Conservation (phyloP, 1,140 invertebrate species). For the Copidosoma floridanum region DNA sequence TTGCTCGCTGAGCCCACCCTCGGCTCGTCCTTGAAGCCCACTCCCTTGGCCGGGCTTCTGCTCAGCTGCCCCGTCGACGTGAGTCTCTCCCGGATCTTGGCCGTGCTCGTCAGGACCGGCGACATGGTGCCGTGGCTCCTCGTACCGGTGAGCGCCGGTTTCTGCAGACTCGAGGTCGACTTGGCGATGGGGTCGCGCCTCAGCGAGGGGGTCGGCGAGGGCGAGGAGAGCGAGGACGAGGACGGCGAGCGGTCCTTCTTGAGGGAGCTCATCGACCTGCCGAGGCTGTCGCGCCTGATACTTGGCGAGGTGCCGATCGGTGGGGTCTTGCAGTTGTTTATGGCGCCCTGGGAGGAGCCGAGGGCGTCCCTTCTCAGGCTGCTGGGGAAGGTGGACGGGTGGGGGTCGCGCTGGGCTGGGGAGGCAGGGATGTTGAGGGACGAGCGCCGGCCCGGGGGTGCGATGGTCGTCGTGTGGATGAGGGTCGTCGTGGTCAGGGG, state of each 20-base stretch:
- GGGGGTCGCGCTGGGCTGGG: constrained; percentile 60
- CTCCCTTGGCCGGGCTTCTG: constrained; percentile 39
- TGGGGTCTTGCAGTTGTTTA: constrained; percentile 46
- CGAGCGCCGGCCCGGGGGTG: constrained; percentile 54
- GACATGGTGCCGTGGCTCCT: constrained; percentile 7
- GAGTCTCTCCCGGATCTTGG: constrained; percentile 12
- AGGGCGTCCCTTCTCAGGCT: constrained; percentile 62
- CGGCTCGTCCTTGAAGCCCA: constrained; percentile 49
- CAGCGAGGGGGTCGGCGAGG: constrained; percentile 45
- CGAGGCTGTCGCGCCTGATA: constrained; percentile 42
- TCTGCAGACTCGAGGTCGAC: constrained; percentile 49
- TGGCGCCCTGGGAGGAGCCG: constrained; percentile 56
- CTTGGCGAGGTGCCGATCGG: constrained; percentile 19
- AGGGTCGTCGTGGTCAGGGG: constrained; percentile 39
- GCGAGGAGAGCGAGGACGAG: neutral
- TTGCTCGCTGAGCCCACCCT: constrained; percentile 47
- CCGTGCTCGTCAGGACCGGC: constrained; percentile 1
- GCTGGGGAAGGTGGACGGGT: constrained; percentile 68
- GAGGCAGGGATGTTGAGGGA: constrained; percentile 60
- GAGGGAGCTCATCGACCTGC: constrained; percentile 55
- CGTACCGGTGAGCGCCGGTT: constrained; percentile 34
- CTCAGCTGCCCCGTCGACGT: constrained; percentile 30
- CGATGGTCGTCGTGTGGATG: constrained; percentile 33
- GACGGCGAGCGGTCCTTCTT: constrained; percentile 32
- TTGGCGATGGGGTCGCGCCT: constrained; percentile 53